Conservation (phyloP, 1,140 invertebrate genomes). For the Doryteuthis pealeii region DNA sequence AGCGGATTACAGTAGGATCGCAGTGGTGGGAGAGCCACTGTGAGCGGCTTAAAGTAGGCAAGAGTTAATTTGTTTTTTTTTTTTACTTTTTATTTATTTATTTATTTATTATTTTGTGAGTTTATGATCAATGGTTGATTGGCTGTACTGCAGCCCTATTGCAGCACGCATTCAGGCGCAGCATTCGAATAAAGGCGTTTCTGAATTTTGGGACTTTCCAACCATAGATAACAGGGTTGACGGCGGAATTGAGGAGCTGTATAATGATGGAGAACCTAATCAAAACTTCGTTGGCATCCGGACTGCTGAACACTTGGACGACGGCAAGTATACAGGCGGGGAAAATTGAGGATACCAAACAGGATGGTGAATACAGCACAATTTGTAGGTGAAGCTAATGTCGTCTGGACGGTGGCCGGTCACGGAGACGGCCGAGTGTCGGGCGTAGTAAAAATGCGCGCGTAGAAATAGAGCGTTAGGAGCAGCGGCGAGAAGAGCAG, state of each 20-base stretch:
- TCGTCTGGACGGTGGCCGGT: conserved; percentile 9
- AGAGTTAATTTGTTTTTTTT: no score
- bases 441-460: not conserved
- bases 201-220: conserved; percentile 11
- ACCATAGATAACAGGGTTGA: conserved; percentile 5
- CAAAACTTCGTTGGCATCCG: conserved; percentile 12
- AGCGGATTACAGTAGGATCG: no score
- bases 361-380: conserved; percentile 6
- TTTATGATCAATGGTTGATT: not conserved
- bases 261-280: conserved; percentile 10
- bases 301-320: not conserved
- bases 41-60: no score
- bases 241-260: conserved; percentile 9
- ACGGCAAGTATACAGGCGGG: conserved; percentile 7
- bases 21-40: no score
- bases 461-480: conserved; percentile 8
- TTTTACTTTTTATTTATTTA: no score
- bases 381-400: conserved; percentile 11
- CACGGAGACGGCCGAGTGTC: not conserved
- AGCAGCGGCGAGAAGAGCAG: conserved; percentile 5
- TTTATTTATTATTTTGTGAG: not conserved
- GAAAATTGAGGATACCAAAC: conserved; percentile 9
- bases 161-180: not conserved
- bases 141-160: not conserved
- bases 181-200: not conserved